Percentiles rank a stretch among this genome's conserved stretches.
Evolutionary conservation across 2,113 vertebrate genomes (phyloP).

Genomic region (Nothocercus julius): DNA sequence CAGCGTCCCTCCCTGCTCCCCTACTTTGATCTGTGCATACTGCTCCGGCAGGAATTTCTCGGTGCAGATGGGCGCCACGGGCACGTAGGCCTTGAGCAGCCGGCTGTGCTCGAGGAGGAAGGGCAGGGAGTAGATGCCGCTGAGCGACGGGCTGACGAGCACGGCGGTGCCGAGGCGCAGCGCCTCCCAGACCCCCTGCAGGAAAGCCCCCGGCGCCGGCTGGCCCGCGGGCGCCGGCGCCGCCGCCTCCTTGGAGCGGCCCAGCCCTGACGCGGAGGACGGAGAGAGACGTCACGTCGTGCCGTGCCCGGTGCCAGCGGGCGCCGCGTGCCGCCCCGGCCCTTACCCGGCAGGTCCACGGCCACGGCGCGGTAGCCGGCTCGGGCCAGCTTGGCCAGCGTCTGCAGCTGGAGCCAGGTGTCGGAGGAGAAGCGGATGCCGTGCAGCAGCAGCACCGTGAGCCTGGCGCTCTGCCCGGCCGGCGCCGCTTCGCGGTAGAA

Average conservation of each 20-base stretch:
- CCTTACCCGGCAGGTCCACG: constrained; percentile 91
- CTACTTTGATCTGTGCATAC: constrained; percentile 82
- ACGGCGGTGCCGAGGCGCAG: constrained; percentile 82
- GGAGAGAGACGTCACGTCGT: background rate
- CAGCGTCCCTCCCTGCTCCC: too few relatives aligned
- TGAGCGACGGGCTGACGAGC: constrained; percentile 93
- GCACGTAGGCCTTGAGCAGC: constrained; percentile 87
- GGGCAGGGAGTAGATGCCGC: constrained; percentile 95
- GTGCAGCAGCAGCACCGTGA: constrained; percentile 88
- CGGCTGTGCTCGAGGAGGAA: constrained; percentile 85
- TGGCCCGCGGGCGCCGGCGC: constrained; percentile 83
- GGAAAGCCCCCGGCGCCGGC: constrained; percentile 82
- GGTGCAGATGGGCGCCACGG: constrained; percentile 95
- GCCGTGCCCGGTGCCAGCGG: too few relatives aligned
- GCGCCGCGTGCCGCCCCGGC: too few relatives aligned
- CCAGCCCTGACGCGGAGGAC: constrained; percentile 80
- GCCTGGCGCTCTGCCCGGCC: background rate
- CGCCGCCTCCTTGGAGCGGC: constrained; percentile 81
- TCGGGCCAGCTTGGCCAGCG: constrained; percentile 83
- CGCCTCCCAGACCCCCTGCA: constrained; percentile 82
- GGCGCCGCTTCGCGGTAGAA: constrained; percentile 87
- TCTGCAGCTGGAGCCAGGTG: constrained; percentile 88
- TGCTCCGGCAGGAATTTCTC: constrained; percentile 85
- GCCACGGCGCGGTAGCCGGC: constrained; percentile 88
- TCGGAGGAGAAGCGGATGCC: constrained; percentile 94